Evolutionary conservation across 1,140 invertebrate species (phyloP), one percentile per base, ranked within the genome.

Genomic region (Heliothis subflexa): DNA sequence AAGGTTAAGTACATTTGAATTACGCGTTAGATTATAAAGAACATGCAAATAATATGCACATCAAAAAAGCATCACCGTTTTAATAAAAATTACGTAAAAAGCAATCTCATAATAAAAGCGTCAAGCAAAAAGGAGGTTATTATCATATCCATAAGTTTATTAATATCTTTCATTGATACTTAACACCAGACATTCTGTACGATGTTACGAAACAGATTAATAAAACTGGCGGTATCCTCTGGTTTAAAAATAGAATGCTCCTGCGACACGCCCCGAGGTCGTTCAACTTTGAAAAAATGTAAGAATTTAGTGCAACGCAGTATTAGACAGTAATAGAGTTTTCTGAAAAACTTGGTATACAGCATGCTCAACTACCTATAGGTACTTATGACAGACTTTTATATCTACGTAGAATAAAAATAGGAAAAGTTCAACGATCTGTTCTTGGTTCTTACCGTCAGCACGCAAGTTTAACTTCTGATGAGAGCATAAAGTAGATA

Each of bases 191-290:
- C 66, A 52, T 13, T 21, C 28, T 70, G 11, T 16, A 14, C 47
- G 66, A 70, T 40, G 33, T 40, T 52, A 70, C 47, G 3, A 18
- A 68, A 4, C 16, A 16, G 9, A 62, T n/a, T 11, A 59, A 66
- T 47, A 16, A 49, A 66, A 7, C 16, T 25, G 40, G 9, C 33
- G n/a, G 40, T 47, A 66, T 66, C 62, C 62, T 12, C 61, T 47
- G 40, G 21, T 52, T 28, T 82, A 82, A 77, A 82, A 82, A 82
- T 82, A 79, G 78, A 77, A 47, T 47, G 73, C 28, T 73, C 62
- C 76, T 57, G 55, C 57, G 66, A 75, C 78, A 79, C 76, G 75
- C 74, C 75, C 64, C 62, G 75, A 80, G 80, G 78, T 81, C 82
- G 40, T 81, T 81, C 73, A 83, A 81, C 81, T 80, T 9, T 66